A percentile compares a stretch with the other conserved stretches of the same genome.
Evolutionary conservation across 92 coral and sea anemone species (phyloP).

Genomic region (Palythoa heliodiscus): DNA sequence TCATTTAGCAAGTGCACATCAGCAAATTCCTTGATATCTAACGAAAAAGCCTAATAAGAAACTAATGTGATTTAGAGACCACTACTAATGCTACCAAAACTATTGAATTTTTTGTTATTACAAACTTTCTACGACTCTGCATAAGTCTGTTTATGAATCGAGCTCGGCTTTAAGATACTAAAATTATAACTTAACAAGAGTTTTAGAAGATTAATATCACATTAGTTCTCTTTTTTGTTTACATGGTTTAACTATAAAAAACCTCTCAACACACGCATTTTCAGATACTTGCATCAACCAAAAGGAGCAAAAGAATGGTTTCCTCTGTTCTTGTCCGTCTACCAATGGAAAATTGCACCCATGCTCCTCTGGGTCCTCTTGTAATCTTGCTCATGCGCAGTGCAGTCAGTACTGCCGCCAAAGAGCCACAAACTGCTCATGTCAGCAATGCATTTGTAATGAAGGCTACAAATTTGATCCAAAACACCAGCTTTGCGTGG

Average conservation of each 20-base stretch:
- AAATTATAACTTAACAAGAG: no score
- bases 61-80: no score
- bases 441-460: constrained; percentile 32
- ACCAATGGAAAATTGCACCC: background rate
- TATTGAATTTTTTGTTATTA: no score
- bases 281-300: constrained; percentile 24
- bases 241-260: background rate
- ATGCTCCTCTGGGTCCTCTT: background rate
- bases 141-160: no score
- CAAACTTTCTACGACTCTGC: no score
- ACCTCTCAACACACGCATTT: background rate
- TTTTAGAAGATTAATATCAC: no score
- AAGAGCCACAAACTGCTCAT: constrained; percentile 12
- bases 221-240: no score
- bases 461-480: constrained; percentile 23
- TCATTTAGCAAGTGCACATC: no score
- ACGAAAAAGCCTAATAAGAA: no score
- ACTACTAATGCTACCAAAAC: no score
- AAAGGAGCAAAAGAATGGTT: constrained; percentile 1
- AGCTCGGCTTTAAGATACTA: no score
- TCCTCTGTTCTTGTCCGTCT: constrained; percentile 19
- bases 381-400: background rate
- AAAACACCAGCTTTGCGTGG: constrained; percentile 12
- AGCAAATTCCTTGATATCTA: no score
- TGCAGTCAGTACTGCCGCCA: constrained; percentile 14